Percentiles rank a stretch among this genome's conserved stretches.
phyloP scores from a whole-genome alignment of 2,113 vertebrate species.

The Oncorhynchus nerka region DNA sequence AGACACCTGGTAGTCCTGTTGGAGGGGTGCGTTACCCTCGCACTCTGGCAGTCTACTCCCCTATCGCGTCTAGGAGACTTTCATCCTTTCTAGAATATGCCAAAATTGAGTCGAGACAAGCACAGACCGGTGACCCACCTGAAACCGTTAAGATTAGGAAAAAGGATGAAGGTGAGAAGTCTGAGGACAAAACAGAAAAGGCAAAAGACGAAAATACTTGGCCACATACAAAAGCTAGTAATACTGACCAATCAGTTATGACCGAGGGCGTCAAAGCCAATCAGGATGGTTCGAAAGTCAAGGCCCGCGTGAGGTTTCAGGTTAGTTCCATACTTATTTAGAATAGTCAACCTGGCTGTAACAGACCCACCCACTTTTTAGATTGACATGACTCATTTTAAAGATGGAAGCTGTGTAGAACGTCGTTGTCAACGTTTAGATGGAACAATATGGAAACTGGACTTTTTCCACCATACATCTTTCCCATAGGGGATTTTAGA shows the following conservation, averaged over 20 bases:
- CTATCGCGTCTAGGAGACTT: slow-evolving; percentile 80
- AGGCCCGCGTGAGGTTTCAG: slow-evolving; percentile 86
- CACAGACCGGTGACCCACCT: slow-evolving; percentile 3
- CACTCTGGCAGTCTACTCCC: slow-evolving; percentile 87
- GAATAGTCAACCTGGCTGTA: not conserved
- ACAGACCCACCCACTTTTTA: not conserved
- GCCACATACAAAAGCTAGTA: slow-evolving; percentile 8
- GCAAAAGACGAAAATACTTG: slow-evolving; percentile 7
- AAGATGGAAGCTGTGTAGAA: not conserved
- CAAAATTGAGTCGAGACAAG: slow-evolving; percentile 6
- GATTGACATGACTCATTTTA: not conserved
- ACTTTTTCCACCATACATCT: not conserved
- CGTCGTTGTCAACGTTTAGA: not conserved
- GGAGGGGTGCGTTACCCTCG: slow-evolving; percentile 81
- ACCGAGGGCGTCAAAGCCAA: slow-evolving; percentile 7
- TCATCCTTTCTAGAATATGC: slow-evolving; percentile 70
- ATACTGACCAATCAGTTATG: slow-evolving; percentile 12
- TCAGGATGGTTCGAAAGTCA: slow-evolving; percentile 50
- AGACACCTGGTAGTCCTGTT: slow-evolving; percentile 31
- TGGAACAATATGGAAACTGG: not conserved
- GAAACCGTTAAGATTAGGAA: not conserved
- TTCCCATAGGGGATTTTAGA: no score
- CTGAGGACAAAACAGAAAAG: not conserved
- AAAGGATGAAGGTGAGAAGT: not conserved
- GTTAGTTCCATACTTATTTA: slow-evolving; percentile 59